A percentile compares a stretch with the other conserved stretches of the same genome.
Conservation (phyloP, 1,140 invertebrate genomes). For the Ceratosolen solmsi region DNA sequence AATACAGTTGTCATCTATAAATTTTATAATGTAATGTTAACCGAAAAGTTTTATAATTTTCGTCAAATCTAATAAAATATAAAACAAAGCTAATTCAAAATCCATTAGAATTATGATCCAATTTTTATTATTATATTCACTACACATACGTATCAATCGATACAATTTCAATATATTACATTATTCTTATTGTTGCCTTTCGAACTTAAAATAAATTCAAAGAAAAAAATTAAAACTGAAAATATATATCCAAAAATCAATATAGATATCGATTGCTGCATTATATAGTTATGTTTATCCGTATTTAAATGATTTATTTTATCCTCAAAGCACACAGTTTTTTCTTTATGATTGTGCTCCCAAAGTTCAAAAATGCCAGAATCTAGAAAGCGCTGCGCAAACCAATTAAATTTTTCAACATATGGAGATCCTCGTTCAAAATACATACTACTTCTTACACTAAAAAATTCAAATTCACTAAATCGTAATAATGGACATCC, state of each 20-base stretch:
- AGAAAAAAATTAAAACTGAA: neutral
- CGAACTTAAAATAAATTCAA: neutral
- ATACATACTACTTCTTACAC: neutral
- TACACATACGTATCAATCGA: too few species aligned
- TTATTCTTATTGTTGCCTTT: too few species aligned
- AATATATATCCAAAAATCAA: slow-evolving; percentile 7
- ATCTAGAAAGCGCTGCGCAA: neutral
- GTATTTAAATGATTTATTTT: neutral
- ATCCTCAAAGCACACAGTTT: slow-evolving; percentile 3
- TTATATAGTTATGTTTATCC: slow-evolving; percentile 10
- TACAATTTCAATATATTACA: too few species aligned
- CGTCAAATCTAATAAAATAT: too few species aligned
- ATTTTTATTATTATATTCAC: too few species aligned
- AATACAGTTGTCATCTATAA: too few species aligned
- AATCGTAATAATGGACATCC: slow-evolving; percentile 1
- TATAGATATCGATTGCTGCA: neutral
- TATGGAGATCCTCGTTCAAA: slow-evolving; percentile 19
- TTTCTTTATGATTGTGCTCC: neutral
- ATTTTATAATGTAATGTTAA: too few species aligned
- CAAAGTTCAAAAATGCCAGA: slow-evolving; percentile 11
- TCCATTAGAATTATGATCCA: too few species aligned
- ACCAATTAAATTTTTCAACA: slow-evolving; percentile 19
- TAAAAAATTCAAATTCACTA: slow-evolving; percentile 9
- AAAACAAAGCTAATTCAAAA: too few species aligned
- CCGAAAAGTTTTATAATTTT: too few species aligned